Conservation (phyloP, 64 coral and sea anemone genomes). For the Exaiptasia diaphana region DNA sequence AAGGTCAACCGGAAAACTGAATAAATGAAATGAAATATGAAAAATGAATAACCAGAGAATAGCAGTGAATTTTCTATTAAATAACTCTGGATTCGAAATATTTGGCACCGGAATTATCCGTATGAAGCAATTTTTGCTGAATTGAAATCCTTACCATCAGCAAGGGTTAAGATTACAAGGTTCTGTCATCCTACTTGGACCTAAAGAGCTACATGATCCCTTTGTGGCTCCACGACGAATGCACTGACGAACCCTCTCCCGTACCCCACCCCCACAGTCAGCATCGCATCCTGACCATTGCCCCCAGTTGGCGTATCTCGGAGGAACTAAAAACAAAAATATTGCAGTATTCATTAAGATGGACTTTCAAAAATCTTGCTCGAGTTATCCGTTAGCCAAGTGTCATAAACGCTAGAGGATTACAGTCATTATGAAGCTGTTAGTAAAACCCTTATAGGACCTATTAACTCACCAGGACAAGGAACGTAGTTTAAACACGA, state of each 20-base stretch:
- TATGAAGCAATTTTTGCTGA: too few species aligned
- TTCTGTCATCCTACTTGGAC: constrained; percentile 47
- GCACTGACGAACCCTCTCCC: constrained; percentile 67
- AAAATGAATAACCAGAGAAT: too few species aligned
- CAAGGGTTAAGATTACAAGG: constrained; percentile 70
- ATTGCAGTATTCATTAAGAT: too few species aligned
- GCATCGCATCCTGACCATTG: constrained; percentile 80
- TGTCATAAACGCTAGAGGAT: background rate
- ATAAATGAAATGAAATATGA: too few species aligned
- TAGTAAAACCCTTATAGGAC: background rate
- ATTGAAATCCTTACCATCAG: constrained; percentile 22
- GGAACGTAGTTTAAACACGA: constrained; percentile 11
- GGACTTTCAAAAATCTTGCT: background rate
- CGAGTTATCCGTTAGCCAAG: background rate
- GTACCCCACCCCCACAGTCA: constrained; percentile 85
- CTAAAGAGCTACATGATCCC: constrained; percentile 40
- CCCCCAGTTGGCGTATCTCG: constrained; percentile 57
- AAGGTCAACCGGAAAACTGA: too few species aligned
- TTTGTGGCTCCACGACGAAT: constrained; percentile 5
- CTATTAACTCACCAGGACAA: constrained; percentile 53
- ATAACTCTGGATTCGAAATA: too few species aligned
- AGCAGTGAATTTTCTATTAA: too few species aligned
- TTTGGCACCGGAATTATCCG: too few species aligned
- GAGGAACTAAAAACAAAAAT: constrained; percentile 26
- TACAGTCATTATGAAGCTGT: background rate